Evolutionary conservation across 2,888 invertebrate species (phyloP).

Genomic region (Lypha dubia): DNA sequence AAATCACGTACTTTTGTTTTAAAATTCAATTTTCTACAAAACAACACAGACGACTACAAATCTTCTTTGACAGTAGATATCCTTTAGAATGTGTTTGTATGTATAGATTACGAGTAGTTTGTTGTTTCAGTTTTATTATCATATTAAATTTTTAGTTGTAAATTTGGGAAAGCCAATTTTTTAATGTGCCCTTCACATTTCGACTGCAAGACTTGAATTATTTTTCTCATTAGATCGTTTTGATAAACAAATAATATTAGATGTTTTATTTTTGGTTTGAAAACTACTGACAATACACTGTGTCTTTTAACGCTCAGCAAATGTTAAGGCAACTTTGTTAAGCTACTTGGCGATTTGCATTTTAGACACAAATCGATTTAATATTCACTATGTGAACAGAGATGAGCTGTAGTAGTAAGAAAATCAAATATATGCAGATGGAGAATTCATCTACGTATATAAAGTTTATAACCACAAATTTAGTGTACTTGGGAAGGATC

Average conservation of each 20-base stretch:
- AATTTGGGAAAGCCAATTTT: not conserved
- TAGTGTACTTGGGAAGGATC: no score
- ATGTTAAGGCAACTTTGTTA: not conserved
- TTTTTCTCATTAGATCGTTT: not conserved
- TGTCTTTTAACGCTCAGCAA: not conserved
- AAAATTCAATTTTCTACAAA: constrained; percentile 26
- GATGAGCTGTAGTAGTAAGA: no score
- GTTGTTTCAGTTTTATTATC: constrained; percentile 1
- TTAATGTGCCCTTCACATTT: not conserved
- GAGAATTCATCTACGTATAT: no score
- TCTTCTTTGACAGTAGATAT: not conserved
- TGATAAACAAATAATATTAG: not conserved
- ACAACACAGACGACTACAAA: not conserved
- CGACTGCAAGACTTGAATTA: not conserved
- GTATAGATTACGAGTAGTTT: not conserved
- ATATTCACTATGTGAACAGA: not conserved
- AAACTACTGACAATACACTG: not conserved
- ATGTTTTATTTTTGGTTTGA: not conserved
- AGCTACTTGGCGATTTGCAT: not conserved
- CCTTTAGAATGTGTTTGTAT: not conserved
- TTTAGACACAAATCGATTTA: not conserved
- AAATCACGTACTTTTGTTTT: constrained; percentile 37
- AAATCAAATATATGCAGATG: no score
- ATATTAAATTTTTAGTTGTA: not conserved
- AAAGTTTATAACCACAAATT: no score